Base-by-base conservation (phyloP, 2,888 invertebrate species). In the Gymnosoma rotundatum region DNA sequence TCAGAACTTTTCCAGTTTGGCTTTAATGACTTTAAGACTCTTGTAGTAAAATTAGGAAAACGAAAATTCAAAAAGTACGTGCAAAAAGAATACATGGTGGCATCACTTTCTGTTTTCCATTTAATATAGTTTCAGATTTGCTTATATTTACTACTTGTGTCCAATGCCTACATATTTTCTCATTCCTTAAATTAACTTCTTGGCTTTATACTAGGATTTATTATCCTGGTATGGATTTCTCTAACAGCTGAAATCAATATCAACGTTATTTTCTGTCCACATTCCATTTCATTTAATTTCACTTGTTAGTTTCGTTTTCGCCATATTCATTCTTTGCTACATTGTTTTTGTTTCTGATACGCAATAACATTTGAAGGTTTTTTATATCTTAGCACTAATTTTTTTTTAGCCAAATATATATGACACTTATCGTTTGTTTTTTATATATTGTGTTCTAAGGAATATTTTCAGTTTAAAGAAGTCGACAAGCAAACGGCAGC, bases 341-440 rank as follows among this genome's bases (percentile, higher is more conserved):
- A 25, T 9, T 3, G 1, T 58, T 42, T 5, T 42, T 54, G 8
- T 45, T 45, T 70, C 50, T 52, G 36, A 38, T 52, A 58, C 25
- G 21, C 25, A 52, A 21, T 20, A 21, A 48, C 48, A 20, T 48
- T 61, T 16, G 9, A 1, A 14, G 9, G 18, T 18, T 52, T 67
- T n/a, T 14, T 38, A 20, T 54, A 12, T 10, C 7, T 9, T 32
- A 9, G 52, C 20, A 38, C 52, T 69, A 45, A 5, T 54, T 54
- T 60, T 72, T 25, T 56, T 81, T 75, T 58, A 20, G 36, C 63
- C 10, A 78, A 48, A 54, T 45, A 16, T 45, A 16, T 58, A 78
- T 83, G 83, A 78, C 83, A 83, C 73, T 78, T 83, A 74, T 78
- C 78, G 78, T 63, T 42, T 74, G 69, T 61, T 72, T 36, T 25